Percentiles rank a stretch among this genome's conserved stretches.
Evolutionary conservation across 2,113 vertebrate genomes (phyloP).

Genomic region (Prietella phreatophila): DNA sequence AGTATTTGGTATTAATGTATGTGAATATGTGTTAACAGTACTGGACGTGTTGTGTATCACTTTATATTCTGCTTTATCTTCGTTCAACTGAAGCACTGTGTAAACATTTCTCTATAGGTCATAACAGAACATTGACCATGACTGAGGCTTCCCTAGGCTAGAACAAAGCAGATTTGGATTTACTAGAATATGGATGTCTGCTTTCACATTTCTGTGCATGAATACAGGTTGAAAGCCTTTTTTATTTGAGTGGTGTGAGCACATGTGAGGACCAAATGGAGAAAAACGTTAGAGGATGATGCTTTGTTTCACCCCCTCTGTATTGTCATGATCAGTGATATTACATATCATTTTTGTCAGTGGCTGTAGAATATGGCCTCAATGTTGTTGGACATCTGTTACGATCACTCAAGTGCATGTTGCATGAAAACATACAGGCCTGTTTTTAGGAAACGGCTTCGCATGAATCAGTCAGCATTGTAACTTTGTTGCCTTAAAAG

Average conservation of each 20-base stretch:
- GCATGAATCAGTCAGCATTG: constrained; percentile 38
- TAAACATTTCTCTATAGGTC: constrained; percentile 3
- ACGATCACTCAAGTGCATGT: constrained; percentile 35
- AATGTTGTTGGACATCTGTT: neutral
- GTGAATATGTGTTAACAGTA: constrained; percentile 21
- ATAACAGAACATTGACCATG: neutral
- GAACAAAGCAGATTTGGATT: neutral
- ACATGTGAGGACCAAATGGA: neutral
- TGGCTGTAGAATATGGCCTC: constrained; percentile 11
- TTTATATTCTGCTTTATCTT: neutral
- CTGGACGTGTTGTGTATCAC: constrained; percentile 3
- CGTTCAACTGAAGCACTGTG: constrained; percentile 39
- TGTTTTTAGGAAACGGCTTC: constrained; percentile 30
- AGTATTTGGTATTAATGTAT: constrained; percentile 5
- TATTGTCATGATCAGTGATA: neutral
- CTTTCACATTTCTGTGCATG: neutral
- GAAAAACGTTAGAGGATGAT: neutral
- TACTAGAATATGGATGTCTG: neutral
- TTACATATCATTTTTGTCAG: constrained; percentile 9
- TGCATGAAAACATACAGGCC: constrained; percentile 42
- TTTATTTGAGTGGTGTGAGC: neutral
- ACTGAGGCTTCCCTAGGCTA: neutral
- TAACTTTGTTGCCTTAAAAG: constrained; percentile 42
- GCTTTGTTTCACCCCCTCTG: neutral
- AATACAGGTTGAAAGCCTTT: neutral